Conservation (phyloP, 2,113 vertebrate genomes). For the Dromiciops gliroides region DNA sequence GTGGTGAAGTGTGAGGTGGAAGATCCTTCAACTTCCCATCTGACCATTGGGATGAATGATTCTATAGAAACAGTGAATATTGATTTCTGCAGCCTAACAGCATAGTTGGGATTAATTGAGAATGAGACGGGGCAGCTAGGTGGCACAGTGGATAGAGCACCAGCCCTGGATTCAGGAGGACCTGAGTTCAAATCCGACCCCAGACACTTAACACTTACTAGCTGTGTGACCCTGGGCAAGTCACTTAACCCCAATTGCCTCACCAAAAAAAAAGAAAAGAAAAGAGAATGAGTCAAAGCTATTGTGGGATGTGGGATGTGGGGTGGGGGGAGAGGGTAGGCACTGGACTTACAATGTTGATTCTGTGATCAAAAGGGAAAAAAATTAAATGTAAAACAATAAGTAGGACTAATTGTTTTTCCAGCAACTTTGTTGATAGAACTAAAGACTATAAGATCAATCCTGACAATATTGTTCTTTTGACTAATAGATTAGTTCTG, state of each 20-base stretch:
- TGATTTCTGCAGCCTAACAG: constrained; percentile 19
- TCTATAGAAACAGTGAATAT: background rate
- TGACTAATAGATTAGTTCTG: background rate
- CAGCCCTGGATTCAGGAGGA: too few species aligned
- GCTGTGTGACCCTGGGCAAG: too few species aligned
- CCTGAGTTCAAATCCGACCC: too few species aligned
- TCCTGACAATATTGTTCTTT: background rate
- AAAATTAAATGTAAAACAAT: background rate
- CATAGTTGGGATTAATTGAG: background rate
- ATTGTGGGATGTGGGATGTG: too few species aligned
- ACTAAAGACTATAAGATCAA: background rate
- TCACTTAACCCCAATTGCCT: too few species aligned
- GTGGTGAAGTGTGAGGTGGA: background rate
- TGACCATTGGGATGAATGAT: background rate
- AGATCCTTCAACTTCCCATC: background rate
- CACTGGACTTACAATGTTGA: constrained; percentile 5
- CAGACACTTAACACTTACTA: too few species aligned
- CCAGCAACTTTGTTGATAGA: background rate
- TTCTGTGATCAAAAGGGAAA: constrained; percentile 38
- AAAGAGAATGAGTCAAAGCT: constrained; percentile 5
- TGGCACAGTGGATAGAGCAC: too few species aligned
- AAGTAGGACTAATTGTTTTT: constrained; percentile 1
- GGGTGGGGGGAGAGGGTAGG: constrained; percentile 6
- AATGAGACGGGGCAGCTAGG: too few species aligned
- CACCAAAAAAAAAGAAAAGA: too few species aligned